Conservation (phyloP, 2,113 vertebrate genomes). For the Erpornis zantholeuca region DNA sequence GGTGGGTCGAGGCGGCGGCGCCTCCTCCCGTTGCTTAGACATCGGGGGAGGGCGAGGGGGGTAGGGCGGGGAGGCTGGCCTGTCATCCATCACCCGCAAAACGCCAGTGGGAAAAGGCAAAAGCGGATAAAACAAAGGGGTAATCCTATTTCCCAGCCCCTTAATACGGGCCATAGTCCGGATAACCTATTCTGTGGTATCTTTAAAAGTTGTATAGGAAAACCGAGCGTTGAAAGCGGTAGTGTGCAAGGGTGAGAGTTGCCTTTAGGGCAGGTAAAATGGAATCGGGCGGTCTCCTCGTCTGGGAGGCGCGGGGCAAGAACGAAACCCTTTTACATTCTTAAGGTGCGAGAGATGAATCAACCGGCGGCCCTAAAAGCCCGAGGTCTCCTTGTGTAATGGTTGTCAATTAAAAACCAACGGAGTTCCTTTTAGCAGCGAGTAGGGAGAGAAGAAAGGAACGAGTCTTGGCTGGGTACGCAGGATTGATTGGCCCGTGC, state of each 20-base stretch:
- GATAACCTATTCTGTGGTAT: not conserved
- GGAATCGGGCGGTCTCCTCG: not conserved
- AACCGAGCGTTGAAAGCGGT: not conserved
- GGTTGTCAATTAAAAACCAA: not conserved
- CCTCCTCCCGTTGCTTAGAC: conserved; percentile 7
- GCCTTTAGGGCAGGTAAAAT: conserved; percentile 47
- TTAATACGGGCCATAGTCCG: not conserved
- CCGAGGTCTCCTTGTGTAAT: not conserved
- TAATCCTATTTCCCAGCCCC: not conserved
- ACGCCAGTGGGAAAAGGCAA: conserved; percentile 63
- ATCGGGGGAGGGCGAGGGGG: not conserved
- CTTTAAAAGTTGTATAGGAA: not conserved
- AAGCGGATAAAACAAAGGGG: conserved; percentile 70
- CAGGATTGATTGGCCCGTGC: not conserved
- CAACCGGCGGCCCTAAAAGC: not conserved
- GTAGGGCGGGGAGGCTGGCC: conserved; percentile 50
- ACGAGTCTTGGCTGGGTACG: not conserved
- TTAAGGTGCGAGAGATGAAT: not conserved
- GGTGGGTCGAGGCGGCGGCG: conserved; percentile 7
- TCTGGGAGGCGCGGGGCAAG: not conserved
- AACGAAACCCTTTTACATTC: not conserved
- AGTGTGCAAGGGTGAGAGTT: not conserved
- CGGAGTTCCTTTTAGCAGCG: not conserved
- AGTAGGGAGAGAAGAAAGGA: not conserved
- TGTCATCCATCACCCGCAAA: conserved; percentile 73